These are phyloP conservation scores for Malacoraja senta DNA, from an alignment of 2,797 vertebrate species.

Conservation along the genomic window DNA sequence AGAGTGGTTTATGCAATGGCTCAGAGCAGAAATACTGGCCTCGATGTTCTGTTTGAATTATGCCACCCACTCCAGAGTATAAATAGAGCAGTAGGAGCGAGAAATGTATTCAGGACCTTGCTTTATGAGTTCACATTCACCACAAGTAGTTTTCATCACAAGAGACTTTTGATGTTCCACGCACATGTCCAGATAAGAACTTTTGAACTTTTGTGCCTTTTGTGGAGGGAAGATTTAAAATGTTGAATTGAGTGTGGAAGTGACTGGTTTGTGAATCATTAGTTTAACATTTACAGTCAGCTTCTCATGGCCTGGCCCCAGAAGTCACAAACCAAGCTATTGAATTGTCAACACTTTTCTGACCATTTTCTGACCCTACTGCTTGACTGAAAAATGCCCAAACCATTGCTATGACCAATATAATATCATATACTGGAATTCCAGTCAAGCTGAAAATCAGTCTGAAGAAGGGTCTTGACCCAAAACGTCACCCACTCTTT, in stretches of 20 bases:
- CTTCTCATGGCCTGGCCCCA: background rate
- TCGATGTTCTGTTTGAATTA: background rate
- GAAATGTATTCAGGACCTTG: background rate
- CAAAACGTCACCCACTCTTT: too few relatives aligned
- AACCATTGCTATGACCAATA: too few relatives aligned
- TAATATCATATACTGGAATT: background rate
- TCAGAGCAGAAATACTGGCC: background rate
- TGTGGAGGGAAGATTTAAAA: background rate
- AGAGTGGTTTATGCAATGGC: background rate
- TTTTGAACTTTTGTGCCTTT: too few relatives aligned
- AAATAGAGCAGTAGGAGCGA: background rate
- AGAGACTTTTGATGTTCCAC: background rate
- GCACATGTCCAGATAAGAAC: background rate
- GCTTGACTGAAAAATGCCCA: background rate
- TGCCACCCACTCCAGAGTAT: background rate
- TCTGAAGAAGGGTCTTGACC: too few relatives aligned
- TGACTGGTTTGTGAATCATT: background rate
- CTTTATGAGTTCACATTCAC: background rate
- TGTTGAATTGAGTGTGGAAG: background rate
- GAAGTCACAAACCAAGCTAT: background rate
- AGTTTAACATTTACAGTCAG: background rate
- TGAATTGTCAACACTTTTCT: background rate
- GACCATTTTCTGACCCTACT: background rate
- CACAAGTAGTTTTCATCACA: background rate
- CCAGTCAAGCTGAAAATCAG: background rate